A percentile compares a stretch with the other conserved stretches of the same genome.
These are phyloP conservation scores for Phalacrocorax pelagicus DNA, from an alignment of 2,113 vertebrate species.

Conservation along the genomic window DNA sequence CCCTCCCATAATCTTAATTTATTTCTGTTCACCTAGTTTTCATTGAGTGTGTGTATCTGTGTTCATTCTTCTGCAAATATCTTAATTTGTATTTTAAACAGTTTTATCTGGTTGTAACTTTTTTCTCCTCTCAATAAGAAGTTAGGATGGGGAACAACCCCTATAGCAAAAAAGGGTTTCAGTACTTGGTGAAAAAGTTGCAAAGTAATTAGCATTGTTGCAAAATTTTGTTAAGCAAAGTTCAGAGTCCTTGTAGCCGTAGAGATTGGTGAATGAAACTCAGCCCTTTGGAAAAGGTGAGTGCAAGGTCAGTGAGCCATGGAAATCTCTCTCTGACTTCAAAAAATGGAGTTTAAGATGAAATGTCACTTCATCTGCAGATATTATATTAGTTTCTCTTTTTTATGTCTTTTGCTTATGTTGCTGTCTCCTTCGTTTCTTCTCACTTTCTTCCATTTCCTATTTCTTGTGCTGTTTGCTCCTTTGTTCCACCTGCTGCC, in stretches of 20 bases:
- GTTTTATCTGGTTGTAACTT: not conserved
- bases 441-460: slow-evolving; percentile 25
- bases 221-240: not conserved
- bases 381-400: not conserved
- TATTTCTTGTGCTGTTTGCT: not conserved
- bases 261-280: not conserved
- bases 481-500: not conserved
- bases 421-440: not conserved
- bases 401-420: not conserved
- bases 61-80: not conserved
- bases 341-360: not conserved
- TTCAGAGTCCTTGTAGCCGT: not conserved
- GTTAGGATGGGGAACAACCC: not conserved
- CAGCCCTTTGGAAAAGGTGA: not conserved
- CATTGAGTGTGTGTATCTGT: too few relatives aligned
- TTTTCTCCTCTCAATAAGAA: not conserved
- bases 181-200: not conserved
- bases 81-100: not conserved
- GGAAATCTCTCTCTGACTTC: not conserved
- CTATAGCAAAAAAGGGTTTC: not conserved
- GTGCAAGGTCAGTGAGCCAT: not conserved
- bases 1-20: not conserved
- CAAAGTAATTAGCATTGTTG: not conserved
- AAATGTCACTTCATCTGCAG: not conserved
- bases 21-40: not conserved